phyloP scores from a whole-genome alignment of 2,113 vertebrate species.

The Pygoscelis adeliae region DNA sequence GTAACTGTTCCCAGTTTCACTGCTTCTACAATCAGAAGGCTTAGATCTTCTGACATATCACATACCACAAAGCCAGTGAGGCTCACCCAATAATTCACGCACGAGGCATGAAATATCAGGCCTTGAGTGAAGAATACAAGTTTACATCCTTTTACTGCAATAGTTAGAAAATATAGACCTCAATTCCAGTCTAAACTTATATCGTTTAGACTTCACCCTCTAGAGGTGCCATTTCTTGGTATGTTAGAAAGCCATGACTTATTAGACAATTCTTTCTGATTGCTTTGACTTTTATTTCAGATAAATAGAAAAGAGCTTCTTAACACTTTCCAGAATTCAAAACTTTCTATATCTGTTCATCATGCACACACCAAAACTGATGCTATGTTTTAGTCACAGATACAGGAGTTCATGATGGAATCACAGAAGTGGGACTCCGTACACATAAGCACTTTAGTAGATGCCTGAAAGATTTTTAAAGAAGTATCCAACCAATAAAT shows the following conservation, averaged over 20 bases:
- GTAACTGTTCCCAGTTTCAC: background rate
- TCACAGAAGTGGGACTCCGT: background rate
- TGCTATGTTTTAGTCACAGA: background rate
- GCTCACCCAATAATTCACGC: background rate
- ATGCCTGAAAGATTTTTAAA: background rate
- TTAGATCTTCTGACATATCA: background rate
- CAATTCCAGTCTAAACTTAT: background rate
- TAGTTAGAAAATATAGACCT: background rate
- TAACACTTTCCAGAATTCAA: background rate
- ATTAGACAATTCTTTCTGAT: background rate
- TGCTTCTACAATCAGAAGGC: rapidly evolving
- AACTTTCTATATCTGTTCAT: background rate
- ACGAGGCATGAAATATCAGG: background rate
- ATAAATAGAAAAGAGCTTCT: background rate
- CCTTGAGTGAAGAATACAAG: background rate
- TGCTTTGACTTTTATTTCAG: background rate
- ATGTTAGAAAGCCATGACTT: background rate
- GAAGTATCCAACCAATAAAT: background rate
- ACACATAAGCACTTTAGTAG: background rate
- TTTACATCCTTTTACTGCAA: background rate
- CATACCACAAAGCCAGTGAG: background rate
- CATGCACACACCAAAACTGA: background rate
- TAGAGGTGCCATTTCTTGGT: background rate
- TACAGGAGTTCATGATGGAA: background rate
- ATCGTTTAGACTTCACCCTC: background rate